Evolutionary conservation across 2,888 invertebrate genomes (phyloP), one percentile per base, ranked within the genome.

Genomic region (Agonopterix subpropinquella): DNA sequence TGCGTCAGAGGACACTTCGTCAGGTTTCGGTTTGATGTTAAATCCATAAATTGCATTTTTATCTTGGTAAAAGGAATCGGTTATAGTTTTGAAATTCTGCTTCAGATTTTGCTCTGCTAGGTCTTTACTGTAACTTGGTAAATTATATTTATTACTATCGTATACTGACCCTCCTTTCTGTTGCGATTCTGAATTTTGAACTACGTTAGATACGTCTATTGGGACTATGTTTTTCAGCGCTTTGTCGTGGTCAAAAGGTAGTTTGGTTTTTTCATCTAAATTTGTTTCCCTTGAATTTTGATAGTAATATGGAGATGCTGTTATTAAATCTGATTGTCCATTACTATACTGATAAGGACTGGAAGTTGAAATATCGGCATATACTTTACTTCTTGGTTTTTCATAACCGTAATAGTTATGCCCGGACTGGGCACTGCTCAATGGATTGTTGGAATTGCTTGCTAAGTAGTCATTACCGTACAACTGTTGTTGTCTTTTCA

Each of bases 191-290:
- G 76, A 71, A 55, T 78, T 81, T 11, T 73, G 60, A 9, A 88
- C 77, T 36, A 85, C 82, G 55, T 88, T 89, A 37, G 87, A 80
- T 3, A 85, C 77, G 58, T 85, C 89, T 45, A 89, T 85, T 1
- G 89, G 81, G 13, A 89, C 84, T 50, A 88, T 86, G 64, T 82
- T 86, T 72, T 87, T 88, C 47, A 88, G 64, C 1, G 86, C 88
- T 58, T 85, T 89, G 39, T 84, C 83, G 49, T 89, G 88, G 59
- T 89, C 89, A 61, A 89, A 89, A 1, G 77, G 73, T 54, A 72
- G 75, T 60, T 86, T 83, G 41, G 65, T 55, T 59, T 80, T 85
- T 10, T 61, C 67, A 11, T 85, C 82, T 39, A 64, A 39, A 36
- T 53, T 62, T 52, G 61, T 71, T 55, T 83, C 80, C 55, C 69